These are phyloP conservation scores for Drosophila littoralis DNA, from an alignment of 1,140 invertebrate genomes.

Conservation along the genomic window DNA sequence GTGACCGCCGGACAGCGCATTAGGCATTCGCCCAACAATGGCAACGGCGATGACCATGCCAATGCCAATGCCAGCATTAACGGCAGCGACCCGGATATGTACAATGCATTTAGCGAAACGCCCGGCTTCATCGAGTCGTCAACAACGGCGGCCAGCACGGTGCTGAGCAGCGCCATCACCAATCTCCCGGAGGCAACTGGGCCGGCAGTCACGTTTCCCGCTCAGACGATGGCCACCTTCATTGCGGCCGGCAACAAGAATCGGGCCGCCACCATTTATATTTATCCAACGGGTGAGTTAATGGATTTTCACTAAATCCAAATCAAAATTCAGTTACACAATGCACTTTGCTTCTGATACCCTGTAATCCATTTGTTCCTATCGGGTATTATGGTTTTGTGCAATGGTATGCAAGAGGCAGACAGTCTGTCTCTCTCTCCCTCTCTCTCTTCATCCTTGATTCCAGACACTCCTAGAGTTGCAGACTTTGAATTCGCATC, in stretches of 20 bases:
- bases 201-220: slow-evolving; percentile 56
- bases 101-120: slow-evolving; percentile 47
- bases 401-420: too few relatives aligned
- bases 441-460: too few relatives aligned
- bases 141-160: slow-evolving; percentile 59
- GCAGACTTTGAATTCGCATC: too few relatives aligned
- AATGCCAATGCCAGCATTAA: slow-evolving; percentile 6
- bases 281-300: slow-evolving; percentile 82
- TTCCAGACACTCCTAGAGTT: too few relatives aligned
- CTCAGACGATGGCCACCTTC: slow-evolving; percentile 73
- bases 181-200: slow-evolving; percentile 40
- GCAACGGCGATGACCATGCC: background rate
- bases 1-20: slow-evolving; percentile 50
- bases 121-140: slow-evolving; percentile 70
- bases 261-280: slow-evolving; percentile 73
- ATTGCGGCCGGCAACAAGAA: slow-evolving; percentile 76
- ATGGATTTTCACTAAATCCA: background rate
- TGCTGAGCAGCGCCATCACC: slow-evolving; percentile 50
- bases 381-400: too few relatives aligned
- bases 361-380: too few relatives aligned
- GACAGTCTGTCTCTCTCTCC: too few relatives aligned
- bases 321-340: background rate
- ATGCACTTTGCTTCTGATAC: too few relatives aligned
- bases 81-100: slow-evolving; percentile 8
- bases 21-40: slow-evolving; percentile 1